These are phyloP conservation scores for Acanthopagrus latus DNA, from an alignment of 2,797 vertebrate genomes.

Conservation along the genomic window DNA sequence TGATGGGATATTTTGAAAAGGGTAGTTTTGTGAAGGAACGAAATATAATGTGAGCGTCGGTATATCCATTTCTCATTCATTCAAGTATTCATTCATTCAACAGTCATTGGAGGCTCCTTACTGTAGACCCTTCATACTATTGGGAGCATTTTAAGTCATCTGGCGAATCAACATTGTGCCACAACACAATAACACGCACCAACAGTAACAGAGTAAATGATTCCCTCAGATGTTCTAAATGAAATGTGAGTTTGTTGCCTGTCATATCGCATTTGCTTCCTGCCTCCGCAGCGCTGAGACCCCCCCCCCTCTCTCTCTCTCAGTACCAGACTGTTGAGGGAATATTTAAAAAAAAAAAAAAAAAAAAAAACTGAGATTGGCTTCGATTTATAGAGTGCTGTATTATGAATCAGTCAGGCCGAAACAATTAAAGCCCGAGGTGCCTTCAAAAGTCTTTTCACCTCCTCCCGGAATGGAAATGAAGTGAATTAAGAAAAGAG, in stretches of 20 bases:
- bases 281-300: slow-evolving; percentile 51
- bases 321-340: slow-evolving; percentile 52
- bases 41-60: not conserved
- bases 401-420: slow-evolving; percentile 79
- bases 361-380: slow-evolving; percentile 54
- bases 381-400: slow-evolving; percentile 73
- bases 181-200: slow-evolving; percentile 16
- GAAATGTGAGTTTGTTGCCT: slow-evolving; percentile 60
- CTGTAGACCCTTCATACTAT: not conserved
- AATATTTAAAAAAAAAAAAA: slow-evolving; percentile 60
- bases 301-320: slow-evolving; percentile 28
- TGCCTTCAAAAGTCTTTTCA: slow-evolving; percentile 82
- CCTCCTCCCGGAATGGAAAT: slow-evolving; percentile 73
- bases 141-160: slow-evolving; percentile 14
- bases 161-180: slow-evolving; percentile 17
- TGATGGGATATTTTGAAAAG: not conserved
- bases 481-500: slow-evolving; percentile 67
- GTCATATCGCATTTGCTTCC: slow-evolving; percentile 62
- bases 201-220: slow-evolving; percentile 39
- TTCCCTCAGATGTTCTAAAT: slow-evolving; percentile 45
- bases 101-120: not conserved
- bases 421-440: slow-evolving; percentile 77
- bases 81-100: too few species aligned
- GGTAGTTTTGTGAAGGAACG: not conserved
- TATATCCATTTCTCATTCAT: not conserved